phyloP scores from a whole-genome alignment of 2,113 vertebrate genomes.

The Chiloscyllium plagiosum region DNA sequence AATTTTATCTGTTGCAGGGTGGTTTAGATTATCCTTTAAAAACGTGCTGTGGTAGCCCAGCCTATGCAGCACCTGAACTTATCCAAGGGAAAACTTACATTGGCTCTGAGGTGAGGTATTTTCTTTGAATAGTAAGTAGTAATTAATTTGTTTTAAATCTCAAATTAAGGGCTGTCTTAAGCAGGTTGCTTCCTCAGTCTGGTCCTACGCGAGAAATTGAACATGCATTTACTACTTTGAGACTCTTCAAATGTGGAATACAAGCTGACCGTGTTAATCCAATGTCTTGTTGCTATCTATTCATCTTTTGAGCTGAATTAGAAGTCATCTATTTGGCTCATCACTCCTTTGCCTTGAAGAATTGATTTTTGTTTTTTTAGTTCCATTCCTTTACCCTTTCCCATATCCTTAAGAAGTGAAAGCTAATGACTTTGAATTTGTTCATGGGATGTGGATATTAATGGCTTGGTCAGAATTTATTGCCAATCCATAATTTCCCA shows the following conservation, averaged over 20 bases:
- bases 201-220: not conserved
- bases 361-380: not conserved
- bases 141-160: not conserved
- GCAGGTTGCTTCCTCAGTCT: not conserved
- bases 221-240: not conserved
- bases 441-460: too few species aligned
- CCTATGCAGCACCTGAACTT: constrained; percentile 89
- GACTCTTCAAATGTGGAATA: not conserved
- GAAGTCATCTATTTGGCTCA: not conserved
- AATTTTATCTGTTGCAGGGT: constrained; percentile 55
- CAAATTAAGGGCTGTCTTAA: not conserved
- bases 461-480: too few species aligned
- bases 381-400: not conserved
- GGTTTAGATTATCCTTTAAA: constrained; percentile 77
- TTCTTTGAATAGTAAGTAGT: constrained; percentile 9
- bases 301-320: not conserved
- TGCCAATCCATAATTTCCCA: too few species aligned
- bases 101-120: constrained; percentile 77
- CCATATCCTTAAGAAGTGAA: not conserved
- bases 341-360: not conserved
- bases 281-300: not conserved
- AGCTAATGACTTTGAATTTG: too few species aligned
- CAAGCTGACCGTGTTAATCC: not conserved
- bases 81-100: constrained; percentile 91
- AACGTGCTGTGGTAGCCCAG: constrained; percentile 90